These are phyloP conservation scores for Leptinotarsa juncta DNA, from an alignment of 2,888 invertebrate species.

Conservation along the genomic window DNA sequence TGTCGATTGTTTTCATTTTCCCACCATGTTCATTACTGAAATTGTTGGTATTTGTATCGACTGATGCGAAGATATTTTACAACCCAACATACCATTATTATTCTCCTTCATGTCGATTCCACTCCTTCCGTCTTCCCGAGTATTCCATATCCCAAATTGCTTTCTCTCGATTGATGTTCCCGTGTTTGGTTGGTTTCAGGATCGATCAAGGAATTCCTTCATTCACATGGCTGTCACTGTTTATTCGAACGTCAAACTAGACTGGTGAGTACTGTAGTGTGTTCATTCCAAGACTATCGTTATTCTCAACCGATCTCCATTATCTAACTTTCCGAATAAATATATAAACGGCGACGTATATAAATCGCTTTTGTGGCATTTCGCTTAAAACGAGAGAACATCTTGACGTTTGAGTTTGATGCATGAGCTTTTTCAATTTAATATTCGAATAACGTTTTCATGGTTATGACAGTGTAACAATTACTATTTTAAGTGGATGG, in stretches of 20 bases:
- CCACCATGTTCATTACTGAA: no score
- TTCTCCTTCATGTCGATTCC: background rate
- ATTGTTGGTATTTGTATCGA: no score
- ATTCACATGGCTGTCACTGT: slow-evolving; percentile 63
- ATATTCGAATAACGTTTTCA: no score
- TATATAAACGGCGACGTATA: background rate
- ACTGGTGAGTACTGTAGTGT: slow-evolving; percentile 60
- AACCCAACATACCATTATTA: no score
- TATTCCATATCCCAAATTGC: background rate
- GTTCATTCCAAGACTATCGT: slow-evolving; percentile 17
- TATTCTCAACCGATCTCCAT: background rate
- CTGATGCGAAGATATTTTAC: no score
- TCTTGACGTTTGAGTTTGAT: background rate
- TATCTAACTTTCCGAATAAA: slow-evolving; percentile 8
- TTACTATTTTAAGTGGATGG: no score
- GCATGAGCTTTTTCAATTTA: background rate
- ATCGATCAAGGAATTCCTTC: slow-evolving; percentile 48
- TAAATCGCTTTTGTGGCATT: slow-evolving; percentile 7
- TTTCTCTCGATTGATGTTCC: slow-evolving; percentile 49
- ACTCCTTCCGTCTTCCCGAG: background rate
- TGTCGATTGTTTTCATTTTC: no score
- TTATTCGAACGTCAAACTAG: slow-evolving; percentile 64
- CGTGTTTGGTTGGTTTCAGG: slow-evolving; percentile 52
- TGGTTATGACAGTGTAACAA: no score
- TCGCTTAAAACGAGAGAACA: slow-evolving; percentile 15